Conservation (phyloP, 2,797 vertebrate genomes). For the Petrocephalus sullivani region DNA sequence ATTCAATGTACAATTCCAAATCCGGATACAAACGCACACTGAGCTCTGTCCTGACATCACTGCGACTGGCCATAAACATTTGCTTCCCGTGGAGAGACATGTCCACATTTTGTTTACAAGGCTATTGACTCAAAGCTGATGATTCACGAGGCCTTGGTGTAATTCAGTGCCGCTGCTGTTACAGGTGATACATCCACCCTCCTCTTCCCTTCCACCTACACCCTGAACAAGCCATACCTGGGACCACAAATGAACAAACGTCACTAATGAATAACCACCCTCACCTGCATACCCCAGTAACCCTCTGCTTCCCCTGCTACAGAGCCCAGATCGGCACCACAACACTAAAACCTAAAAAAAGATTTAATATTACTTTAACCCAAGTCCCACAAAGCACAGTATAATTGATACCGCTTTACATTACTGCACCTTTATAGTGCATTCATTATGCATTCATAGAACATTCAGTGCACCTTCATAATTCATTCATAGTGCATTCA, state of each 20-base stretch:
- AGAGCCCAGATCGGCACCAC: constrained; percentile 33
- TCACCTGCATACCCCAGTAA: constrained; percentile 26
- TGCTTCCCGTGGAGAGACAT: not conserved
- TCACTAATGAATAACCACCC: constrained; percentile 33
- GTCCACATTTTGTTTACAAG: constrained; percentile 6
- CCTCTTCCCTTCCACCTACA: constrained; percentile 9
- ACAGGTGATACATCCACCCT: constrained; percentile 36
- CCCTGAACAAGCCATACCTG: constrained; percentile 27
- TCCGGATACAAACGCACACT: not conserved
- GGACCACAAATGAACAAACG: constrained; percentile 12
- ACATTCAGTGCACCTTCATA: not conserved
- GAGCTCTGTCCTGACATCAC: not conserved
- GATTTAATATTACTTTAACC: not conserved
- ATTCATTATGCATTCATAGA: not conserved
- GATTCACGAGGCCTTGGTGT: constrained; percentile 25
- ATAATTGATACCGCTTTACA: not conserved
- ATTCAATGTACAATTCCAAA: not conserved
- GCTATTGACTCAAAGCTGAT: constrained; percentile 15
- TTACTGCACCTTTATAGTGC: not conserved
- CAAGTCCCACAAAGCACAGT: not conserved
- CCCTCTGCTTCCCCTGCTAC: constrained; percentile 30
- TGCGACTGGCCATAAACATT: not conserved
- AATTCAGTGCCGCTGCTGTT: constrained; percentile 34
- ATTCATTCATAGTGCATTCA: not conserved
- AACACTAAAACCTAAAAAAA: not conserved